Evolutionary conservation across 2,113 vertebrate genomes (phyloP).

Genomic region (Mus spicilegus): DNA sequence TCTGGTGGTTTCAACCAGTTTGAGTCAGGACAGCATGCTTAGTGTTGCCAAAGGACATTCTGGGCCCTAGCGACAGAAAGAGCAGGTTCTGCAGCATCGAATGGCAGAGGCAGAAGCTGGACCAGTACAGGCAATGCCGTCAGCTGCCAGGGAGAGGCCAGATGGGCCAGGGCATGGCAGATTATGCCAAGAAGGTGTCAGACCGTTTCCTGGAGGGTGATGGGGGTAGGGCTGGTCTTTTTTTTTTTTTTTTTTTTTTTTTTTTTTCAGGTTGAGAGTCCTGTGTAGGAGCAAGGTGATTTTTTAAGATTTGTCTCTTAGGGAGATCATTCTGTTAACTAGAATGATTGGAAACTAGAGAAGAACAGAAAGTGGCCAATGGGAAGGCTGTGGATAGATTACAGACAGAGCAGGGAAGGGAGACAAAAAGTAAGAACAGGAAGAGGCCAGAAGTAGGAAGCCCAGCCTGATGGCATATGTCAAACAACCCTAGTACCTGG

Average conservation of each 20-base stretch:
- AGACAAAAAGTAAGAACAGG: not conserved
- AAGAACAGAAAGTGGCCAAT: too few species aligned
- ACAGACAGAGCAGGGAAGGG: not conserved
- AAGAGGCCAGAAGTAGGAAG: not conserved
- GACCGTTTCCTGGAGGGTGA: not conserved
- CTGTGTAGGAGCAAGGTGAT: not conserved
- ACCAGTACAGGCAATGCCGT: not conserved
- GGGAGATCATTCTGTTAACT: not conserved
- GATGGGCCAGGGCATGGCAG: not conserved
- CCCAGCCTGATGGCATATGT: not conserved
- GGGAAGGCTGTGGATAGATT: not conserved
- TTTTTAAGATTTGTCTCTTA: slow-evolving; percentile 21
- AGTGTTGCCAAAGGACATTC: not conserved
- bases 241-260: not conserved
- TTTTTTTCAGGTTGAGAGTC: not conserved
- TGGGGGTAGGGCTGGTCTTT: not conserved
- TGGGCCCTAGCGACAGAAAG: not conserved
- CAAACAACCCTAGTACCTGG: not conserved
- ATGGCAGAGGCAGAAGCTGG: not conserved
- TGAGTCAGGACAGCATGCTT: not conserved
- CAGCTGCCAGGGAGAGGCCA: not conserved
- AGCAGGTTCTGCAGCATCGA: not conserved
- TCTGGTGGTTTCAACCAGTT: not conserved
- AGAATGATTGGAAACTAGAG: not conserved
- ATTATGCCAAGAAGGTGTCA: not conserved